Conservation (phyloP, 2,888 invertebrate genomes). For the Bruchidius siliquastri region DNA sequence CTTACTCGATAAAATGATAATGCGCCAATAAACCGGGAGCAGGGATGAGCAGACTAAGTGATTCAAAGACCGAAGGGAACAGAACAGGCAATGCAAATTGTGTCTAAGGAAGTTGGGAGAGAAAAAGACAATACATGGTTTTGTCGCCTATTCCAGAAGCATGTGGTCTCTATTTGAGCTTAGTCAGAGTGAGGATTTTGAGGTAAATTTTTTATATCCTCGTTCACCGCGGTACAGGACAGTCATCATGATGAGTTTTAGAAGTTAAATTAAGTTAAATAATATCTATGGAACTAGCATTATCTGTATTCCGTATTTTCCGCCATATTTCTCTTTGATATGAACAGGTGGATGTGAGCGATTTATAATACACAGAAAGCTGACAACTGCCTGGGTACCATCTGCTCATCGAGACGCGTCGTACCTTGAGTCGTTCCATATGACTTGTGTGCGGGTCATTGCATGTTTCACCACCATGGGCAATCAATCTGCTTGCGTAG, state of each 20-base stretch:
- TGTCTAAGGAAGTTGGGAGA: neutral
- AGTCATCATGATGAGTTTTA: no score
- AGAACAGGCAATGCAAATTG: constrained; percentile 4
- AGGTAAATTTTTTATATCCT: neutral
- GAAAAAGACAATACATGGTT: neutral
- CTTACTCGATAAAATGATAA: constrained; percentile 54
- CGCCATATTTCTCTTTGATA: neutral
- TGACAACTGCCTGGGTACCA: neutral
- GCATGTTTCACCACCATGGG: neutral
- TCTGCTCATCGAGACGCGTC: neutral
- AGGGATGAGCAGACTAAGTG: constrained; percentile 6
- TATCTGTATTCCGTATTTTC: neutral
- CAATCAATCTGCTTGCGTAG: neutral
- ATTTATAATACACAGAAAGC: neutral
- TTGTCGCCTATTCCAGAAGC: neutral
- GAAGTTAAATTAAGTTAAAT: no score
- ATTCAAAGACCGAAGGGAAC: neutral
- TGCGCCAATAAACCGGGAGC: constrained; percentile 48
- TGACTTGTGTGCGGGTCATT: neutral
- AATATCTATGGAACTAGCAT: no score
- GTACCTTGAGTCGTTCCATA: neutral
- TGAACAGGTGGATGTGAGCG: neutral
- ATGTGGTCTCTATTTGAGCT: neutral
- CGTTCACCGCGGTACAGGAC: no score
- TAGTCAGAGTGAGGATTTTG: neutral